Conservation (phyloP, 35 echinoderm and acorn worm species). For the Heliocidaris tuberculata region DNA sequence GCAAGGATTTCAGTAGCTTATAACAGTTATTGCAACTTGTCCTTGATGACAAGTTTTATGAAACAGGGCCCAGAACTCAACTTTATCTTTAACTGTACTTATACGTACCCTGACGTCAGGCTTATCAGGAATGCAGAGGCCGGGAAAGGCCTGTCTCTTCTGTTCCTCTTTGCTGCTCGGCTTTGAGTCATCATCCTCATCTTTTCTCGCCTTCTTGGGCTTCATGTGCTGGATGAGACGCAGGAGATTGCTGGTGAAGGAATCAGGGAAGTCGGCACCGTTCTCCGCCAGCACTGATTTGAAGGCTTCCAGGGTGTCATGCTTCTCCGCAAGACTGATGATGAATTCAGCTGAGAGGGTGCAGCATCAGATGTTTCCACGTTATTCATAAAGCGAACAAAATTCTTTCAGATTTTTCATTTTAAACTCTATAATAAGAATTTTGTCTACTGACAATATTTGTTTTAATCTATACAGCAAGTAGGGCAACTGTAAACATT, state of each 20-base stretch:
- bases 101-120: slow-evolving; percentile 10
- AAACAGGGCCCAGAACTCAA: no score
- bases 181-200: not conserved
- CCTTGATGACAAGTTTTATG: no score
- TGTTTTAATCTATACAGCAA: not conserved
- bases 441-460: not conserved
- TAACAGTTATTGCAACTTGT: no score
- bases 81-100: no score
- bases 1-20: no score
- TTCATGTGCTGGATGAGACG: slow-evolving; percentile 95
- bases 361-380: not conserved
- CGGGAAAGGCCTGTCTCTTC: slow-evolving; percentile 76
- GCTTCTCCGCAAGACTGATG: slow-evolving; percentile 85
- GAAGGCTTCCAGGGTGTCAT: slow-evolving; percentile 74
- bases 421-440: not conserved
- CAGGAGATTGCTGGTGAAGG: slow-evolving; percentile 79
- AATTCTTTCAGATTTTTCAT: not conserved
- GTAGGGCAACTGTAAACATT: not conserved
- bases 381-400: not conserved
- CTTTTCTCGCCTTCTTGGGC: slow-evolving; percentile 52
- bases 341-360: slow-evolving; percentile 87
- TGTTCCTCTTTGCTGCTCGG: slow-evolving; percentile 56
- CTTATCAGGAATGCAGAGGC: slow-evolving; percentile 85
- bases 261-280: slow-evolving; percentile 89
- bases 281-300: slow-evolving; percentile 76